Evolutionary conservation across 2,113 vertebrate species (phyloP).

Genomic region (Bothrops jararaca): DNA sequence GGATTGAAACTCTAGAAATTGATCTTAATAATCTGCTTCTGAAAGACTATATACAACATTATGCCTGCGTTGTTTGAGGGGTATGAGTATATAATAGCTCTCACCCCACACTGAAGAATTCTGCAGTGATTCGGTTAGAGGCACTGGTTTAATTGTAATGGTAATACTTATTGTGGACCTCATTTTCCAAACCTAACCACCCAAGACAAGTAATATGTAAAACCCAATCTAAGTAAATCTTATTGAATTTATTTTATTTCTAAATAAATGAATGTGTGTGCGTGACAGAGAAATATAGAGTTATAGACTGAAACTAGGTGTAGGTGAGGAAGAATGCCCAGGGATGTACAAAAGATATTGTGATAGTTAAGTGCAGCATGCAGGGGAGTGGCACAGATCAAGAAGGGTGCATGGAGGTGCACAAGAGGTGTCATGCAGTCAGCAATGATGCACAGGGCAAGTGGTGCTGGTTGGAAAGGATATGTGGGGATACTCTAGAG

Average conservation of each 20-base stretch:
- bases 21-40: not conserved
- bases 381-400: not conserved
- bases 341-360: not conserved
- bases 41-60: not conserved
- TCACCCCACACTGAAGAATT: not conserved
- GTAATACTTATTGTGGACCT: not conserved
- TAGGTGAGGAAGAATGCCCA: not conserved
- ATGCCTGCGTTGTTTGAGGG: not conserved
- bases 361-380: not conserved
- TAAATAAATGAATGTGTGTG: not conserved
- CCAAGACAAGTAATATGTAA: not conserved
- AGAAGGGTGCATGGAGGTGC: not conserved
- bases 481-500: not conserved
- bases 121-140: not conserved
- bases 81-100: not conserved
- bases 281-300: not conserved
- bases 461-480: not conserved
- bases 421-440: not conserved
- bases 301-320: not conserved
- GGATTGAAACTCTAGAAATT: not conserved
- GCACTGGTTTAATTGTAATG: not conserved
- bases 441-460: not conserved
- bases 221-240: not conserved
- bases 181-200: not conserved
- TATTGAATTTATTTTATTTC: not conserved